These are phyloP conservation scores for Athene cunicularia DNA, from an alignment of 2,113 vertebrate species.

Conservation along the genomic window DNA sequence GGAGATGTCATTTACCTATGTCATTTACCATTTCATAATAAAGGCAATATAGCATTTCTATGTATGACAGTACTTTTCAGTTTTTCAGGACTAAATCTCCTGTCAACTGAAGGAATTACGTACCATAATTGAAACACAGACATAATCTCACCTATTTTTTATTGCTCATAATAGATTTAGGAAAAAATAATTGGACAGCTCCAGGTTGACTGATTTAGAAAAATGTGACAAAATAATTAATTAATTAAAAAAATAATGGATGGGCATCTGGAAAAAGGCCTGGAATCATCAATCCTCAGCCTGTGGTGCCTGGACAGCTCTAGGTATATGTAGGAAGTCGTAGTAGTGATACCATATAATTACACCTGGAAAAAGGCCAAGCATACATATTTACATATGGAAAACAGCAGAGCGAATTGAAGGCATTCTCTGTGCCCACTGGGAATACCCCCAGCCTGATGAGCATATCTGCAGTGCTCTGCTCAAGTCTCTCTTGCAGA, in stretches of 20 bases:
- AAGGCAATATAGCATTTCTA: neutral
- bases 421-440: neutral
- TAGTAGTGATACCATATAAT: neutral
- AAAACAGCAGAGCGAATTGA: neutral
- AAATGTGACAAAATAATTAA: neutral
- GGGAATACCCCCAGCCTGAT: neutral
- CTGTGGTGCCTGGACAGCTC: neutral
- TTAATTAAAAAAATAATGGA: neutral
- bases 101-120: neutral
- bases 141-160: neutral
- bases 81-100: neutral
- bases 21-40: neutral
- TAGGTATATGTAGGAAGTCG: accelerated
- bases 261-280: neutral
- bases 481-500: neutral
- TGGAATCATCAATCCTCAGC: neutral
- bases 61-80: neutral
- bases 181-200: neutral
- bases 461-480: neutral
- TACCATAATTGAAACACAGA: neutral
- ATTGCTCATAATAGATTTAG: neutral
- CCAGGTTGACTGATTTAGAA: neutral
- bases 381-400: neutral
- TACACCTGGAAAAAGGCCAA: neutral
- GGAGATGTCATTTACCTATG: neutral